Evolutionary conservation across 2,888 invertebrate species (phyloP), one percentile per base, ranked within the genome.

Genomic region (Pseudococcus longispinus): DNA sequence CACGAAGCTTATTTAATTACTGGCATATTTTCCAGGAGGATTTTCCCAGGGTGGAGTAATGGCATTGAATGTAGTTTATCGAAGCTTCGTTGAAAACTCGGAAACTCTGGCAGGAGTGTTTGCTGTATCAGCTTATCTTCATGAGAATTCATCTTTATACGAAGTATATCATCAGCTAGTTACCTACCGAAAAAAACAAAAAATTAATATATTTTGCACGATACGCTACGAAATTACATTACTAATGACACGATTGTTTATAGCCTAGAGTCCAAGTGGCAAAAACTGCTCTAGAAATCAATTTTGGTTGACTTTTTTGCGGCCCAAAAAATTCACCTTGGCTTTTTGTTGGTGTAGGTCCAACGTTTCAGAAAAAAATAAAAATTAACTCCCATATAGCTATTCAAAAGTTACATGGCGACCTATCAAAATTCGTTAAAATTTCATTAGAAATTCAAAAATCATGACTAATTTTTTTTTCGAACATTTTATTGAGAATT

Each of bases 1-100:
- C n/a, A 20, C 2, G 15, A 46, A 46, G 37, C 37, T 37, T 37
- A 37, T 9, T 46, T 46, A 51, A 9, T 37, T 37, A 37, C 37
- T 4, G 0, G 9, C 2, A 65, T 26, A 23, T 23, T 65, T 65
- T 26, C 26, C 89, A 94, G 94, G 95, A 90, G 95, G 96, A 4
- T 96, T 96, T 91, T 96, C 96, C 8, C 96, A 96, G 96, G 97
- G 97, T 32, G 96, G 96, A 46, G 93, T 94, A 0, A 90, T 96
- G 89, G 93, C 96, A 0, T 90, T 96, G 20, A 95, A 97, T 89
- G 91, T 94, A 20, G 95, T 93, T 0, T 96, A 93, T 89, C 29
- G 70, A 29, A 20, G 5, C 15, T 70, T 70, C 18, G 15, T 13
- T 18, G n/a, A 29, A 70, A 5, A 29, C 0, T 70, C 18, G 8